A percentile compares a stretch with the other conserved stretches of the same genome.
Conservation (phyloP, 64 coral and sea anemone species). For the Actinia equina region DNA sequence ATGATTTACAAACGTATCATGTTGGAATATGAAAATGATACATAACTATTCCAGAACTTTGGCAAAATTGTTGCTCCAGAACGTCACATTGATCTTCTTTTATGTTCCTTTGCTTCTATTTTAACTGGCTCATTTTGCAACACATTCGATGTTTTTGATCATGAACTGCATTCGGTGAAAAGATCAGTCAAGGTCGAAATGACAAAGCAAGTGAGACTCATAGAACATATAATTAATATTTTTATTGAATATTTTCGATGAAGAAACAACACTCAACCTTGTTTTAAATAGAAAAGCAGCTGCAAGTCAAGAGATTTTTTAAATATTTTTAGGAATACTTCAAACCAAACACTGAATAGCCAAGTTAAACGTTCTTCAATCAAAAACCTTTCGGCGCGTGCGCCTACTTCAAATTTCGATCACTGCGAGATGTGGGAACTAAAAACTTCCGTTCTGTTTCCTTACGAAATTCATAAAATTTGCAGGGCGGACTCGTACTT, state of each 20-base stretch:
- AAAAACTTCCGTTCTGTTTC: not conserved
- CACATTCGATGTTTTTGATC: not conserved
- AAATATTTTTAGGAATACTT: too few relatives aligned
- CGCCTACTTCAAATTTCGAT: not conserved
- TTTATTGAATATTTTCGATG: too few relatives aligned
- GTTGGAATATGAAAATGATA: conserved; percentile 9
- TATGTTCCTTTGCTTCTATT: not conserved
- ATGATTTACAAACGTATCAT: conserved; percentile 5
- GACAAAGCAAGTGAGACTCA: not conserved
- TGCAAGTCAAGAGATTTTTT: too few relatives aligned
- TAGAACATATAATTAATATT: too few relatives aligned
- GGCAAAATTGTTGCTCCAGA: not conserved
- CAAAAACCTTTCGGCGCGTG: not conserved
- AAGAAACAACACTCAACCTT: too few relatives aligned
- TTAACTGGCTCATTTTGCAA: not conserved
- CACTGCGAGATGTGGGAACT: not conserved
- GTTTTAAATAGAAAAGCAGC: too few relatives aligned
- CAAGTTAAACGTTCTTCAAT: not conserved
- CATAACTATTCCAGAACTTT: not conserved
- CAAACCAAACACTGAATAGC: too few relatives aligned
- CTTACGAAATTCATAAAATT: not conserved
- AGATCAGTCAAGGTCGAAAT: not conserved
- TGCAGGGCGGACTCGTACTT: not conserved
- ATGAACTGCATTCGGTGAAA: not conserved
- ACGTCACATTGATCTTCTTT: not conserved